Percentiles rank a stretch among this genome's conserved stretches.
Conservation (phyloP, 2,888 invertebrate species). For the Drosophila mulleri region DNA sequence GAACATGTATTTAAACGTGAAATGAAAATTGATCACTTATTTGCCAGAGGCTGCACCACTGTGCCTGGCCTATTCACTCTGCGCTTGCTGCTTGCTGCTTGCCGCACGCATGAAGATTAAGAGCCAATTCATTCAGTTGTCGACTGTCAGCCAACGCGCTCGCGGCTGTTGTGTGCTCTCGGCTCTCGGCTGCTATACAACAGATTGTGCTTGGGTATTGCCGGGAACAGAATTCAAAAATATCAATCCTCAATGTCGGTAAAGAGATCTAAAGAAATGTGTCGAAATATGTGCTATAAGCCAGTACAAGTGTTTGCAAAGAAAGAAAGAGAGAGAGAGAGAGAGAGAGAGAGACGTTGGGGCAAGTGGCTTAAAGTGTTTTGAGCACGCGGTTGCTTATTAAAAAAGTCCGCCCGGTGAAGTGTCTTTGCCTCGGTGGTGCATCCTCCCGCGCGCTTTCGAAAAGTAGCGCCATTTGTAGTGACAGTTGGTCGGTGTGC, state of each 20-base stretch:
- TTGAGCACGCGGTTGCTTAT: background rate
- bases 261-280: background rate
- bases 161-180: conserved; percentile 30
- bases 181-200: background rate
- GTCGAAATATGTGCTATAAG: no score
- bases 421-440: conserved; percentile 14
- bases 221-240: conserved; percentile 12
- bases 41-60: conserved; percentile 25
- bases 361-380: conserved; percentile 10
- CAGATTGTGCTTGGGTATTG: background rate
- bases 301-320: background rate
- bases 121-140: conserved; percentile 55
- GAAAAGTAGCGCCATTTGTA: conserved; percentile 39
- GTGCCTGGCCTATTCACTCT: conserved; percentile 33
- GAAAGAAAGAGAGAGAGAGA: background rate
- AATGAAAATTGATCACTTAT: background rate
- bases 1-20: no score
- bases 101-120: conserved; percentile 46
- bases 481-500: conserved; percentile 32
- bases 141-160: conserved; percentile 49
- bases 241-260: background rate
- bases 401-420: conserved; percentile 12
- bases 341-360: background rate
- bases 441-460: conserved; percentile 37
- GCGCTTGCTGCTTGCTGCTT: conserved; percentile 19